phyloP scores from a whole-genome alignment of 2,888 invertebrate species.

The Oxyteleia sp. region DNA sequence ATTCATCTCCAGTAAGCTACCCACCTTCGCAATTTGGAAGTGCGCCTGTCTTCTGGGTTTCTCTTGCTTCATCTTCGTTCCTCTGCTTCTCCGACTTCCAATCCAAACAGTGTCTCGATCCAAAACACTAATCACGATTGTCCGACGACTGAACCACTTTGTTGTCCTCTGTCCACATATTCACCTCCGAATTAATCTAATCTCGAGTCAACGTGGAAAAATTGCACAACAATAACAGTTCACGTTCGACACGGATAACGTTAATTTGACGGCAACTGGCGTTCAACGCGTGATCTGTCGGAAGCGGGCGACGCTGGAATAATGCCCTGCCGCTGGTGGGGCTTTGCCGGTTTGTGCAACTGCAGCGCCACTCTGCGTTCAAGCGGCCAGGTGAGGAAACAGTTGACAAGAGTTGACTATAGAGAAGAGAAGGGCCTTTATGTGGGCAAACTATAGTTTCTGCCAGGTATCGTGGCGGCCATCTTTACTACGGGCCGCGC shows the following conservation, averaged over 20 bases:
- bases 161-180: slow-evolving; percentile 24
- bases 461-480: slow-evolving; percentile 77
- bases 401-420: slow-evolving; percentile 8
- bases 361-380: slow-evolving; percentile 81
- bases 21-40: slow-evolving; percentile 93
- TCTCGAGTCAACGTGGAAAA: neutral
- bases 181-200: slow-evolving; percentile 11
- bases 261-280: slow-evolving; percentile 70
- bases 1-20: slow-evolving; percentile 3
- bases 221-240: neutral
- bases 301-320: slow-evolving; percentile 85
- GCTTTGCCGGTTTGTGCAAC: slow-evolving; percentile 82
- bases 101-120: slow-evolving; percentile 40
- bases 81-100: slow-evolving; percentile 22
- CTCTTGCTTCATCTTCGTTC: slow-evolving; percentile 84
- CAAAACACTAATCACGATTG: slow-evolving; percentile 55
- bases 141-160: slow-evolving; percentile 27
- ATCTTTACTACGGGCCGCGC: slow-evolving; percentile 84
- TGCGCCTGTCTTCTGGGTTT: slow-evolving; percentile 88
- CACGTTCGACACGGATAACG: slow-evolving; percentile 13
- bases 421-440: slow-evolving; percentile 59
- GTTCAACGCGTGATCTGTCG: slow-evolving; percentile 79
- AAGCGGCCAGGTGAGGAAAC: slow-evolving; percentile 81
- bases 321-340: slow-evolving; percentile 82
- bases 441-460: slow-evolving; percentile 76